Base-by-base conservation (phyloP, 2,888 invertebrate species). In the Eudiplozoon nipponicum region DNA sequence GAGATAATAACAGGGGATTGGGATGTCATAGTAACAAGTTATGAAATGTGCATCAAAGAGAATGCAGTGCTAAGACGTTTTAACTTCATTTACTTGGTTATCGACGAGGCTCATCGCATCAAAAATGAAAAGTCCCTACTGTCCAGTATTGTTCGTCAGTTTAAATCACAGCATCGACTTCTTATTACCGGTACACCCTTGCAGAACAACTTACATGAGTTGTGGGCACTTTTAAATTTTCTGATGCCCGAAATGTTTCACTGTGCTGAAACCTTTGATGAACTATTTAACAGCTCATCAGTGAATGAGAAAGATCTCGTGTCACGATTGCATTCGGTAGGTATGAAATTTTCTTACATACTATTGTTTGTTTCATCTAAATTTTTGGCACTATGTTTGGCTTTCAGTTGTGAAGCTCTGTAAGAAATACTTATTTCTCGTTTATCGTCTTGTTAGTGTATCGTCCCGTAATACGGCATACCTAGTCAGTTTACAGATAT, bases 41-140 rank as follows among this genome's bases (percentile, higher is more conserved):
- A 90, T 50, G 90, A 94, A 64, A 90, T 90, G 84, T 76, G 81
- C 37, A 78, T 94, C 45, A 70, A 76, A 49, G 86, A 90, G 56
- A 78, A 78, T 59, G 71, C 78, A 1, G 78, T 80, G 1, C 77
- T 98, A 54, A 86, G 86, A 56, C 90, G 90, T 57, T 84, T 90
- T 55, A 80, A 75, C 50, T 94, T 90, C 90, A 68, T 81, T 39
- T 98, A 94, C 57, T 72, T 98, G 70, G 77, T 90, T n/a, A 94
- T 94, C 49, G 94, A 94, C 55, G 94, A 98, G 59, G 94, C 94
- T 17, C 94, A 98, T 61, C 69, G 94, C 44, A 90, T 94, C 49
- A 94, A 94, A 60, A 94, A 94, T 61, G 94, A 94, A 58, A 90
- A 98, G 60, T 86, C 84, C 0, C 94, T 90, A 61, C 64, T 94